Conservation (phyloP, 2,797 vertebrate genomes). For the Alectoris magna region DNA sequence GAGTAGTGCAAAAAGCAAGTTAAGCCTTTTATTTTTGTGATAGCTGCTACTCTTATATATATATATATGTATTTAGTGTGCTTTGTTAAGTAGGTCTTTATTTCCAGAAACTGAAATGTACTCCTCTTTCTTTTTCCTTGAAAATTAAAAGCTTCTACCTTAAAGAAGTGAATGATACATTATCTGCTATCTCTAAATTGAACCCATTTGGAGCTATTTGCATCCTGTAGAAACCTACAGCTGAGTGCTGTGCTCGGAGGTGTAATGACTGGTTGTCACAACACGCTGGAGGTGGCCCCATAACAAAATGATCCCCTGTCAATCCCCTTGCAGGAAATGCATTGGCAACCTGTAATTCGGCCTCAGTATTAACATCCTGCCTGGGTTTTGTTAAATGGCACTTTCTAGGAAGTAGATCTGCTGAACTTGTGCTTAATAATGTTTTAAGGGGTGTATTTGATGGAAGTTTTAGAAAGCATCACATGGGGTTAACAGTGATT, state of each 20-base stretch:
- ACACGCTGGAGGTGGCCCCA: constrained; percentile 98
- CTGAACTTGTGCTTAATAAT: constrained; percentile 98
- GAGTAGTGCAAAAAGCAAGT: constrained; percentile 50
- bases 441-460: constrained; percentile 90
- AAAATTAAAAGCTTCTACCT: constrained; percentile 89
- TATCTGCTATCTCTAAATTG: constrained; percentile 94
- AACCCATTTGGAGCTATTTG: constrained; percentile 99
- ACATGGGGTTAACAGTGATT: constrained; percentile 95
- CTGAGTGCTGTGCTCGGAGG: constrained; percentile 95
- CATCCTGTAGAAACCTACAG: constrained; percentile 95
- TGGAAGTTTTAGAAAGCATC: constrained; percentile 85
- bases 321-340: constrained; percentile 89
- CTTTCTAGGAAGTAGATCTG: constrained; percentile 98
- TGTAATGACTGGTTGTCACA: constrained; percentile 99
- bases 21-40: constrained; percentile 71
- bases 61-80: neutral
- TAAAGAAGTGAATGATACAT: constrained; percentile 88
- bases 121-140: constrained; percentile 73
- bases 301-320: constrained; percentile 99
- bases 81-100: constrained; percentile 76
- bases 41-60: constrained; percentile 31
- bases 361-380: constrained; percentile 90
- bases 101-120: constrained; percentile 68
- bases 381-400: constrained; percentile 97
- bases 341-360: constrained; percentile 99